Evolutionary conservation across 2,797 vertebrate species (phyloP).

Genomic region (Falco biarmicus): DNA sequence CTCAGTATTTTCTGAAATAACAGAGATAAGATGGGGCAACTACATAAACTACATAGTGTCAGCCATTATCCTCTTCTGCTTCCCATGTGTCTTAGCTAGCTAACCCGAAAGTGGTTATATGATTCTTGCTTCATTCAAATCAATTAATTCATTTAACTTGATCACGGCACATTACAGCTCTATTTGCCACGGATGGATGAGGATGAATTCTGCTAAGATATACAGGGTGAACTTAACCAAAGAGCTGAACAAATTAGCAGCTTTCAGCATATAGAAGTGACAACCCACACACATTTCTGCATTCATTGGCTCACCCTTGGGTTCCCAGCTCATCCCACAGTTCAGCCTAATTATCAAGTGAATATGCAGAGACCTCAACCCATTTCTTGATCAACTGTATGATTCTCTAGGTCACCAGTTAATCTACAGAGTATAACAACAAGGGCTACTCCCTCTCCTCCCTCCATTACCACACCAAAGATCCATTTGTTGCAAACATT

Average conservation of each 20-base stretch:
- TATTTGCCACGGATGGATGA: neutral
- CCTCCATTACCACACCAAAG: conserved; percentile 38
- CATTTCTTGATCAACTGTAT: neutral
- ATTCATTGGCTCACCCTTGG: conserved; percentile 4
- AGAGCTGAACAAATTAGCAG: conserved; percentile 18
- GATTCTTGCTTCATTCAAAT: conserved; percentile 33
- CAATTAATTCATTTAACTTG: conserved; percentile 28
- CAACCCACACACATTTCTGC: conserved; percentile 6
- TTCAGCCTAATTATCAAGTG: neutral
- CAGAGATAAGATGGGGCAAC: conserved; percentile 3
- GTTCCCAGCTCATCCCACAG: conserved; percentile 12
- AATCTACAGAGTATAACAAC: conserved; percentile 44
- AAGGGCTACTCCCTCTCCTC: conserved; percentile 55
- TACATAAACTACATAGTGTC: neutral
- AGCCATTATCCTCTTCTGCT: neutral
- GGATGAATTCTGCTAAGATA: conserved; percentile 11
- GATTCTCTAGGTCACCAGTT: conserved; percentile 29
- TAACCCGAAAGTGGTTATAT: neutral
- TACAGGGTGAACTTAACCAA: neutral
- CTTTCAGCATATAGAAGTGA: conserved; percentile 3
- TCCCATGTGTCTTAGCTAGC: neutral
- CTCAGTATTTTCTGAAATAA: conserved; percentile 40
- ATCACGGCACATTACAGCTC: conserved; percentile 21
- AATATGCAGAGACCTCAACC: neutral
- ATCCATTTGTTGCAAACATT: neutral